phyloP scores from a whole-genome alignment of 2,113 vertebrate genomes.

The Brevimyrus niger region DNA sequence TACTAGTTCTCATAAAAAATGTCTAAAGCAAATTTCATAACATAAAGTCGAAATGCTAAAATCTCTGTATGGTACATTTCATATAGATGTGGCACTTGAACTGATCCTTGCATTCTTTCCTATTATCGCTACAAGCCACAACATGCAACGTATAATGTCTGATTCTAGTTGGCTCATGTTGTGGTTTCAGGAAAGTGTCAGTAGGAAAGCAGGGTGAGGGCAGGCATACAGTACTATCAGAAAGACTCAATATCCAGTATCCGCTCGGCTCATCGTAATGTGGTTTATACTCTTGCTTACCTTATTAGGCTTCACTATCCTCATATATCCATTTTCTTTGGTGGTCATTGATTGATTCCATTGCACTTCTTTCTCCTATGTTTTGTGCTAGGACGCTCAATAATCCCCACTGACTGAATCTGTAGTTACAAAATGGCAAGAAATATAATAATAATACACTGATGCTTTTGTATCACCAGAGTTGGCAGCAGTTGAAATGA shows the following conservation, averaged over 20 bases:
- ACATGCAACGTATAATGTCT: neutral
- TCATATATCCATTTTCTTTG: neutral
- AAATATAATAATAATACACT: neutral
- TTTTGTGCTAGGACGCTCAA: neutral
- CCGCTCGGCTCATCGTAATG: neutral
- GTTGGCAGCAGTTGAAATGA: neutral
- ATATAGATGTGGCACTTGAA: neutral
- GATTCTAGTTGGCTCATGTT: neutral
- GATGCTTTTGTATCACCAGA: neutral
- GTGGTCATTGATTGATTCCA: neutral
- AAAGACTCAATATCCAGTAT: neutral
- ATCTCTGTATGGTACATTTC: neutral
- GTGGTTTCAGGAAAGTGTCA: neutral
- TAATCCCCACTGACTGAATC: neutral
- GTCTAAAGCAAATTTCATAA: neutral
- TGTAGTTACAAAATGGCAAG: neutral
- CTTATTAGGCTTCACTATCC: neutral
- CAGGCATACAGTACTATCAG: neutral
- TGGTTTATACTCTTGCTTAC: neutral
- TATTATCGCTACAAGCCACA: neutral
- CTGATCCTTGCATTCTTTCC: neutral
- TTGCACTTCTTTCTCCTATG: neutral
- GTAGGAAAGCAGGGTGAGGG: neutral
- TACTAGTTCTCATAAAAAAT: neutral
- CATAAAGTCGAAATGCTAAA: neutral